phyloP scores from a whole-genome alignment of 2,113 vertebrate genomes.

The Tapirus terrestris region DNA sequence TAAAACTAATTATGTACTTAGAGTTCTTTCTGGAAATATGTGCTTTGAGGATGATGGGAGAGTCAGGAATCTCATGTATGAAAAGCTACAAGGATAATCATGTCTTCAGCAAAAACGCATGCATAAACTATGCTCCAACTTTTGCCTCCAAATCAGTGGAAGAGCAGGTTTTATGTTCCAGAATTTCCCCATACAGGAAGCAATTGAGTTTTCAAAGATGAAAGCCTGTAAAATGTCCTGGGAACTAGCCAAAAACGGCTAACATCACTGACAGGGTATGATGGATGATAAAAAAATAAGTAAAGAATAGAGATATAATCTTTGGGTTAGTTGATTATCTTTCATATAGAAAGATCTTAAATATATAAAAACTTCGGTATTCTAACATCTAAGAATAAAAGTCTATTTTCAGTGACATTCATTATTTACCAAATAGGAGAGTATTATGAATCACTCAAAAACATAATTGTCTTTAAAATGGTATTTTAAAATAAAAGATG shows the following conservation, averaged over 20 bases:
- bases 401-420: neutral
- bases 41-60: slow-evolving; percentile 52
- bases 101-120: slow-evolving; percentile 60
- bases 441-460: neutral
- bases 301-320: slow-evolving; percentile 68
- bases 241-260: slow-evolving; percentile 68
- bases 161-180: slow-evolving; percentile 68
- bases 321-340: slow-evolving; percentile 31
- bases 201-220: slow-evolving; percentile 78
- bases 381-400: slow-evolving; percentile 10
- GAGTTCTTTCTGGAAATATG: slow-evolving; percentile 46
- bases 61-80: slow-evolving; percentile 57
- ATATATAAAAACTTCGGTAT: neutral
- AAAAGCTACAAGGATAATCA: slow-evolving; percentile 49
- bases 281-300: slow-evolving; percentile 29
- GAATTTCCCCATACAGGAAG: slow-evolving; percentile 76
- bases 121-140: neutral
- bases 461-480: slow-evolving; percentile 30
- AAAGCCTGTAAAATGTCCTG: slow-evolving; percentile 77
- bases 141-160: slow-evolving; percentile 49
- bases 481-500: slow-evolving; percentile 35
- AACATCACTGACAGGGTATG: slow-evolving; percentile 68
- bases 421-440: neutral
- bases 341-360: slow-evolving; percentile 27
- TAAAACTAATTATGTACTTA: slow-evolving; percentile 58